Percentiles rank a stretch among this genome's conserved stretches.
These are phyloP conservation scores for Hycleus cichorii DNA, from an alignment of 1,140 invertebrate genomes.

Conservation along the genomic window DNA sequence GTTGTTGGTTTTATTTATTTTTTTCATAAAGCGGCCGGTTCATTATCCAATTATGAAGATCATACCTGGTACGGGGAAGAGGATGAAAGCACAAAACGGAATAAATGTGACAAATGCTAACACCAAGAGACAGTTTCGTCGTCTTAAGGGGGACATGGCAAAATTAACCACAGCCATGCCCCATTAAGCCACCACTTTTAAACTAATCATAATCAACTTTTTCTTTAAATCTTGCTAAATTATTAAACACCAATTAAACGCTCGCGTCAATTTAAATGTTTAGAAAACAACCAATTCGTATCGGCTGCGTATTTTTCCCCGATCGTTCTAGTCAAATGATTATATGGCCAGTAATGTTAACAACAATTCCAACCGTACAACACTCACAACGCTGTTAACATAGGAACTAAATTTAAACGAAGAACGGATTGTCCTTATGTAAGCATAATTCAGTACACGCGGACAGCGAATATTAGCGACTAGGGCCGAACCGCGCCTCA, in stretches of 20 bases:
- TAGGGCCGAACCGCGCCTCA: conserved; percentile 23
- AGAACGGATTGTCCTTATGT: conserved; percentile 19
- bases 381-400: not conserved
- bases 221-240: no score
- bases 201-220: no score
- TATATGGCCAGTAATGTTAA: no score
- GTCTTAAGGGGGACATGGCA: conserved; percentile 39
- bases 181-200: conserved; percentile 3
- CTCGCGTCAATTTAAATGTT: no score
- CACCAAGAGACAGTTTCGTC: conserved; percentile 47
- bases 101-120: conserved; percentile 45
- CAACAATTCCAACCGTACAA: no score
- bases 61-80: conserved; percentile 42
- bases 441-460: conserved; percentile 19
- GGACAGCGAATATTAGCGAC: conserved; percentile 18
- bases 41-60: no score
- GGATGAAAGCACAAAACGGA: conserved; percentile 47
- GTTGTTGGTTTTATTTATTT: no score
- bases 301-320: no score
- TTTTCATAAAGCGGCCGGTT: no score
- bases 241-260: no score
- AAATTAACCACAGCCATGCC: conserved; percentile 37
- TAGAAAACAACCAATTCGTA: no score
- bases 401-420: conserved; percentile 14
- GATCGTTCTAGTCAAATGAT: no score